Percentiles rank a stretch among this genome's conserved stretches.
Conservation (phyloP, 2,113 vertebrate genomes). For the Rissa tridactyla region DNA sequence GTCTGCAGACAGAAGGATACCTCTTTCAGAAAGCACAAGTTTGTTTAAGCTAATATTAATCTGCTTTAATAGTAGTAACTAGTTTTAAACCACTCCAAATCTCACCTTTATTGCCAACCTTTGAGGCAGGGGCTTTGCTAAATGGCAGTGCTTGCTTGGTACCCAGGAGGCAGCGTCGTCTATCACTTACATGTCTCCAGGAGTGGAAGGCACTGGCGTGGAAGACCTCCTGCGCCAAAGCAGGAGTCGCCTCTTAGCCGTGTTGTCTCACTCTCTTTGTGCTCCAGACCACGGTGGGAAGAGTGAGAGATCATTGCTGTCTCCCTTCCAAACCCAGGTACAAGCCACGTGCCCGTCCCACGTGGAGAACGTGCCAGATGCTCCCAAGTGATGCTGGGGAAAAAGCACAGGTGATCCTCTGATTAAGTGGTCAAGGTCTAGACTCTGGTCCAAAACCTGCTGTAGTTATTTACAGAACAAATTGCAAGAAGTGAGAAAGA, state of each 20-base stretch:
- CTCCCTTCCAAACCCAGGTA: neutral
- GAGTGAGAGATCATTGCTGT: neutral
- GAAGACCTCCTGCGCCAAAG: neutral
- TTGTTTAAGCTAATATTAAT: neutral
- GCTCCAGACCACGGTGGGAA: neutral
- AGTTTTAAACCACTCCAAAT: neutral
- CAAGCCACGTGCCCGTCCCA: neutral
- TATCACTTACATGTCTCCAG: neutral
- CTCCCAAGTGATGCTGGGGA: neutral
- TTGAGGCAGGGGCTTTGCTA: neutral
- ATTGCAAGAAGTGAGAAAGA: neutral
- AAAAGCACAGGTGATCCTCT: constrained; percentile 57
- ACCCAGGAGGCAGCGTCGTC: neutral
- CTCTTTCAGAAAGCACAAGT: neutral
- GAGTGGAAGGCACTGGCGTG: neutral
- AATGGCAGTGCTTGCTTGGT: neutral
- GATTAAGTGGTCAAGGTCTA: constrained; percentile 46
- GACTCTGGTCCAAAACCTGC: neutral
- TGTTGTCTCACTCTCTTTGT: neutral
- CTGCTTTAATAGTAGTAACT: neutral
- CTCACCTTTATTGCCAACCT: neutral
- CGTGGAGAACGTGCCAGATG: neutral
- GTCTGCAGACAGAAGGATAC: neutral
- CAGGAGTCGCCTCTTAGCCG: neutral
- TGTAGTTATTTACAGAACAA: neutral